Conservation (phyloP, 2,888 invertebrate genomes). For the Calameuta idolon region DNA sequence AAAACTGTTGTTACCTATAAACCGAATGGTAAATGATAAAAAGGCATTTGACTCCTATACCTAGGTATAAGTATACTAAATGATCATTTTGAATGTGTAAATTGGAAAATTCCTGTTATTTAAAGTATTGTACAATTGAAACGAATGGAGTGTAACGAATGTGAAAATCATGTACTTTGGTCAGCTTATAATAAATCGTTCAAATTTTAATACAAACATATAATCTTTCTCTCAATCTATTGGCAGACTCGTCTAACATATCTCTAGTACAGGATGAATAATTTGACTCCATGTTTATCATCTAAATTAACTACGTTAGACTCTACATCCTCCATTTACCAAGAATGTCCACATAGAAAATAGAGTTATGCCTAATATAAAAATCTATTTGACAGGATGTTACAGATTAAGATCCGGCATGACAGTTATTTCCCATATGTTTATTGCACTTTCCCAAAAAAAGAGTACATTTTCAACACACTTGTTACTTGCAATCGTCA, state of each 20-base stretch:
- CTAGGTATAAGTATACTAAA: slow-evolving; percentile 40
- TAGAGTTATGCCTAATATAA: neutral
- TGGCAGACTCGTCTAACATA: neutral
- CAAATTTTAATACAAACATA: slow-evolving; percentile 45
- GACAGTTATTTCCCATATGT: slow-evolving; percentile 42
- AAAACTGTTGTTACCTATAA: slow-evolving; percentile 41
- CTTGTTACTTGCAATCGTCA: slow-evolving; percentile 5
- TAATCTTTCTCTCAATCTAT: slow-evolving; percentile 13
- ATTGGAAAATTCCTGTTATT: slow-evolving; percentile 37
- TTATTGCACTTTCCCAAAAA: slow-evolving; percentile 63
- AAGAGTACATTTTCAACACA: slow-evolving; percentile 49
- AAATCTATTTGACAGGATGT: neutral
- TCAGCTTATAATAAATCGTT: slow-evolving; percentile 53
- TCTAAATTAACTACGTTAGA: too few relatives aligned
- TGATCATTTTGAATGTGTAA: slow-evolving; percentile 36
- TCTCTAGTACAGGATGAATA: neutral
- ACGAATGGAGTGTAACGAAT: slow-evolving; percentile 14
- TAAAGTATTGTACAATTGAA: slow-evolving; percentile 37
- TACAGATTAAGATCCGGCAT: neutral
- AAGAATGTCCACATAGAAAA: too few relatives aligned
- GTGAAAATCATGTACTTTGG: slow-evolving; percentile 26
- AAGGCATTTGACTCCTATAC: slow-evolving; percentile 39
- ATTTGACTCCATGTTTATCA: too few relatives aligned
- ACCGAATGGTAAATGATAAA: slow-evolving; percentile 4
- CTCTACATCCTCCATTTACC: too few relatives aligned